These are phyloP conservation scores for Oconnorella tubifera DNA, from an alignment of 2,888 invertebrate species.

Conservation along the genomic window DNA sequence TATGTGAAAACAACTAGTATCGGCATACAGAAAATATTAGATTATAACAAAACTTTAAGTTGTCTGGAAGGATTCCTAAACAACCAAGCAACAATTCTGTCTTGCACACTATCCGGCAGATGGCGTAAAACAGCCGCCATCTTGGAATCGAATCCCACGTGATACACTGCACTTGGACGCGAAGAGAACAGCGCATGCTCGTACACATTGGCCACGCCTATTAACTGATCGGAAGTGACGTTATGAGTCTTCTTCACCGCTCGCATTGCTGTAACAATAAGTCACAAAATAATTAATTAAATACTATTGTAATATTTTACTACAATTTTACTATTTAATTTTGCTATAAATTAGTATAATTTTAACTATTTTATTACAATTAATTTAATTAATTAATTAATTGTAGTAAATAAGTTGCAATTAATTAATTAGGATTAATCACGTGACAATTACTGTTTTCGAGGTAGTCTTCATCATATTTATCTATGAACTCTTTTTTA, in stretches of 20 bases:
- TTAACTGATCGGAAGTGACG: background rate
- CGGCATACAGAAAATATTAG: too few relatives aligned
- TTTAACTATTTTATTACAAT: too few relatives aligned
- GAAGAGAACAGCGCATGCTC: conserved; percentile 30
- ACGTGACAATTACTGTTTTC: background rate
- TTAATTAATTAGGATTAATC: too few relatives aligned
- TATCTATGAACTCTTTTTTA: background rate
- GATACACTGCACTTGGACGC: conserved; percentile 26
- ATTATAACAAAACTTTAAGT: too few relatives aligned
- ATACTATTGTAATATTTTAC: too few relatives aligned
- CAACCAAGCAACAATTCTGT: background rate
- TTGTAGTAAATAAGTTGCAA: too few relatives aligned
- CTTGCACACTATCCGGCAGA: background rate
- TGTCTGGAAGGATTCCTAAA: background rate
- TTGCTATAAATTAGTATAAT: too few relatives aligned
- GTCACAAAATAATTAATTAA: too few relatives aligned
- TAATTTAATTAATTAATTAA: too few relatives aligned
- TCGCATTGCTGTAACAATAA: conserved; percentile 2
- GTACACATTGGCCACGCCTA: conserved; percentile 18
- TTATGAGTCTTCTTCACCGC: background rate
- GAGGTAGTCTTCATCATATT: background rate
- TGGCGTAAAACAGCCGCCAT: background rate
- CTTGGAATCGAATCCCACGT: conserved; percentile 21
- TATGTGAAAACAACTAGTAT: too few relatives aligned
- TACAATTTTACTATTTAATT: too few relatives aligned